phyloP scores from a whole-genome alignment of 2,113 vertebrate species.

The Syngnathus typhle region DNA sequence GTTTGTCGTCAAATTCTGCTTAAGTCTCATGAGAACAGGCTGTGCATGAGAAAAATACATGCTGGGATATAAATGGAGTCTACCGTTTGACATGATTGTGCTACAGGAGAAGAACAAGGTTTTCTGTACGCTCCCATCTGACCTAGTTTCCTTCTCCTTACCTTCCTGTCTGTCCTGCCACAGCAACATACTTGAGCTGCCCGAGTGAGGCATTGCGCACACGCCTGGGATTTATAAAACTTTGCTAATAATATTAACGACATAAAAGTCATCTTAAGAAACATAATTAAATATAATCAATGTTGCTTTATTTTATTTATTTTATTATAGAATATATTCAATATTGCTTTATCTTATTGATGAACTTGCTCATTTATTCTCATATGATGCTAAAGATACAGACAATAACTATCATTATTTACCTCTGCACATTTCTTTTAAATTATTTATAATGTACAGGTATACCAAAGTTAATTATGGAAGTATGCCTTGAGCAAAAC shows the following conservation, averaged over 20 bases:
- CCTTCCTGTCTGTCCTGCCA: constrained; percentile 25
- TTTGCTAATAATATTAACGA: constrained; percentile 35
- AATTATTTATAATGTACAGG: neutral
- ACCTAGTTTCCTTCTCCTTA: constrained; percentile 37
- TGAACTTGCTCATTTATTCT: neutral
- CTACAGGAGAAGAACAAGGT: constrained; percentile 6
- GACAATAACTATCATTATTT: neutral
- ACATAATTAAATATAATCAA: neutral
- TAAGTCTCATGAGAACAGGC: neutral
- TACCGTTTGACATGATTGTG: neutral
- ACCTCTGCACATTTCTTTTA: no score
- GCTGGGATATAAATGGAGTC: constrained; percentile 7
- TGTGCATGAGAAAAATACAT: neutral
- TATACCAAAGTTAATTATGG: neutral
- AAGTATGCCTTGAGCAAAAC: neutral
- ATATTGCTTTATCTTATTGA: no score
- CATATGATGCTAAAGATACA: neutral
- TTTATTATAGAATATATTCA: no score
- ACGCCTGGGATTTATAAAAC: constrained; percentile 32
- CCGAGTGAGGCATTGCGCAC: constrained; percentile 26
- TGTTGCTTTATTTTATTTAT: no score
- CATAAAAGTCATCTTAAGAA: constrained; percentile 38
- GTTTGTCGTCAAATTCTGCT: neutral
- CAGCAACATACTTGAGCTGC: constrained; percentile 18
- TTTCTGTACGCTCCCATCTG: constrained; percentile 19